Conservation (phyloP, 2,888 invertebrate genomes). For the Bruchidius siliquastri region DNA sequence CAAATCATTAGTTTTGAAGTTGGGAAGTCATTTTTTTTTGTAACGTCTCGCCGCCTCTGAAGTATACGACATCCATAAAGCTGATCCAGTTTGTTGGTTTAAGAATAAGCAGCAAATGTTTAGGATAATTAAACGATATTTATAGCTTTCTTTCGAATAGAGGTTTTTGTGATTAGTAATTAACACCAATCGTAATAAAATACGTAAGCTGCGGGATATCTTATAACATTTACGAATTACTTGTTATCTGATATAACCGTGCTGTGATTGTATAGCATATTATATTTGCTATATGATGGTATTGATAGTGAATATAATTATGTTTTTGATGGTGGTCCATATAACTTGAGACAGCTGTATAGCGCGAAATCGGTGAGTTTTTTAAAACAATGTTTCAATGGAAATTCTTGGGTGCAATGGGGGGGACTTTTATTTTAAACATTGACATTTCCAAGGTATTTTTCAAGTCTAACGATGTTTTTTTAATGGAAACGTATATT, state of each 20-base stretch:
- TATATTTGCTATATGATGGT: not conserved
- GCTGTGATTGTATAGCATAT: not conserved
- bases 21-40: too few relatives aligned
- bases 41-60: not conserved
- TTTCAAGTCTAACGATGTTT: too few relatives aligned
- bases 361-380: too few relatives aligned
- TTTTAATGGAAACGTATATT: too few relatives aligned
- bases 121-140: not conserved
- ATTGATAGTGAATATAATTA: not conserved
- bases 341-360: not conserved
- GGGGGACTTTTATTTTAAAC: too few relatives aligned
- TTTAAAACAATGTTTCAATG: too few relatives aligned
- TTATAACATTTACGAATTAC: not conserved
- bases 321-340: not conserved
- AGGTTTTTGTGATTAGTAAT: not conserved
- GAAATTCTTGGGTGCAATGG: too few relatives aligned
- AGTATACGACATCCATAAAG: not conserved
- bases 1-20: too few relatives aligned
- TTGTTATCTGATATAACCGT: not conserved
- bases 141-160: not conserved
- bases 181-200: not conserved
- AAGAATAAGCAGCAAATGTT: not conserved
- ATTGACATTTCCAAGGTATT: too few relatives aligned
- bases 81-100: not conserved
- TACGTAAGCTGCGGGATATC: not conserved